Evolutionary conservation across 2,113 vertebrate species (phyloP).

Genomic region (Labrus mixtus): DNA sequence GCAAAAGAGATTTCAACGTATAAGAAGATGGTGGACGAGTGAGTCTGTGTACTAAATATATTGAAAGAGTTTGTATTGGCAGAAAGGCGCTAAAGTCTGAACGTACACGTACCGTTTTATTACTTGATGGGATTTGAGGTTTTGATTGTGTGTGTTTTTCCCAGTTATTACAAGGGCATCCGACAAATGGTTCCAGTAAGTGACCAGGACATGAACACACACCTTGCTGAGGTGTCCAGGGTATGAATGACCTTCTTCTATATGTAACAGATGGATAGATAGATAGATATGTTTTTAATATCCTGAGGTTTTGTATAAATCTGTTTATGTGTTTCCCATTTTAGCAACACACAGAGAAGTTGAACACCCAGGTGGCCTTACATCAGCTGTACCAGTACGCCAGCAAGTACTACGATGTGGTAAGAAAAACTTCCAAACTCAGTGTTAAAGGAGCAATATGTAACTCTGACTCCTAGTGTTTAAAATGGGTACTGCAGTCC

Average conservation of each 20-base stretch:
- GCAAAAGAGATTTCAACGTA: constrained; percentile 98
- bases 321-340: background rate
- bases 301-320: too few relatives aligned
- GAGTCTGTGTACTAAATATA: constrained; percentile 78
- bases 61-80: too few relatives aligned
- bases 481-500: too few relatives aligned
- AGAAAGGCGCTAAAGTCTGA: too few relatives aligned
- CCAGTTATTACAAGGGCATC: constrained; percentile 94
- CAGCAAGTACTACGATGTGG: constrained; percentile 98
- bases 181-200: constrained; percentile 96
- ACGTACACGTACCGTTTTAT: too few relatives aligned
- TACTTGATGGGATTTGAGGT: background rate
- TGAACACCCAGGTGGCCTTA: constrained; percentile 94
- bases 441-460: too few relatives aligned
- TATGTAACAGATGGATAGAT: too few relatives aligned
- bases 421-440: constrained; percentile 71
- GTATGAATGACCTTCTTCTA: constrained; percentile 78
- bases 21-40: constrained; percentile 99
- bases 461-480: too few relatives aligned
- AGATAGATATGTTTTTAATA: too few relatives aligned
- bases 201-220: constrained; percentile 99
- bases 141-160: constrained; percentile 19
- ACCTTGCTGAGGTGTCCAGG: constrained; percentile 96
- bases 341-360: constrained; percentile 93
- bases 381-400: constrained; percentile 98